These are phyloP conservation scores for Papilio aristodemus DNA, from an alignment of 1,140 invertebrate species.

Conservation along the genomic window DNA sequence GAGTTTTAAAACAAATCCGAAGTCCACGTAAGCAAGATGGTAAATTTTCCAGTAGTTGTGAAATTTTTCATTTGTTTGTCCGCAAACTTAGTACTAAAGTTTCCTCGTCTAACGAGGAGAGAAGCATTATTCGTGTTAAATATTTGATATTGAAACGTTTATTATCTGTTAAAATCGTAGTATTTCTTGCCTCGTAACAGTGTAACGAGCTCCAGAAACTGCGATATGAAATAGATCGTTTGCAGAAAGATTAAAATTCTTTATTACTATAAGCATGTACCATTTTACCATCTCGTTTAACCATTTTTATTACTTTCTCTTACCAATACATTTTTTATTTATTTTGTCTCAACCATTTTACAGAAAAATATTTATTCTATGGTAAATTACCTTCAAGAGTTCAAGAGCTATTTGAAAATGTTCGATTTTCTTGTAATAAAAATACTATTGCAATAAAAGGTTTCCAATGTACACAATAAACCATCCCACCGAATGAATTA, in stretches of 20 bases:
- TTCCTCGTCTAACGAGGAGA: background rate
- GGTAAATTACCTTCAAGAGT: background rate
- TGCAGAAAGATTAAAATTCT: background rate
- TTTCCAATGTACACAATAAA: conserved; percentile 28
- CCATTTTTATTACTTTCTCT: background rate
- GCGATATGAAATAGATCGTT: conserved; percentile 8
- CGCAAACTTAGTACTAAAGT: background rate
- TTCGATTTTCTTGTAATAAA: background rate
- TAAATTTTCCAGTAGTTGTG: background rate
- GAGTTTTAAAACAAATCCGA: background rate
- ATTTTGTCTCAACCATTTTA: no score
- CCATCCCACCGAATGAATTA: conserved; percentile 22
- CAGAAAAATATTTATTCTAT: no score
- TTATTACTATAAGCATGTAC: background rate
- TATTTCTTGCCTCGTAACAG: conserved; percentile 7
- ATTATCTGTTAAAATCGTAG: conserved; percentile 5
- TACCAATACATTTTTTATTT: no score
- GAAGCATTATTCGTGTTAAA: background rate
- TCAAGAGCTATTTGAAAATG: background rate
- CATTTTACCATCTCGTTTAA: background rate
- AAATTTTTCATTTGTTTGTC: conserved; percentile 3
- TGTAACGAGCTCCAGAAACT: conserved; percentile 2
- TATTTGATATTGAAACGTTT: background rate
- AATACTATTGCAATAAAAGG: conserved; percentile 24
- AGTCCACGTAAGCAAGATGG: background rate